A percentile compares a stretch with the other conserved stretches of the same genome.
Evolutionary conservation across 2,888 invertebrate species (phyloP).

Genomic region (Mayetiola destructor): DNA sequence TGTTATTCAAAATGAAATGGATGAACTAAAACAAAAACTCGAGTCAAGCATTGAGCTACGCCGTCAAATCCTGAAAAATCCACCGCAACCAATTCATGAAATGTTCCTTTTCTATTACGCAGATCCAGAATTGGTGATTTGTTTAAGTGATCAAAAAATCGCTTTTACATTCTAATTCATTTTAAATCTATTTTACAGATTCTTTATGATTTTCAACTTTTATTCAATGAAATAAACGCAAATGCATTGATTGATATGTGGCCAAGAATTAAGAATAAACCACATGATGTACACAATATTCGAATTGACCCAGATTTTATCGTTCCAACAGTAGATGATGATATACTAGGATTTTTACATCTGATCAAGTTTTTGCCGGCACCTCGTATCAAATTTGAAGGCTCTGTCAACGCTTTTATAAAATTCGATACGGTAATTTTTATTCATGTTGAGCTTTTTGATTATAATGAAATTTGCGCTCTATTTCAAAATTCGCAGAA

Average conservation of each 20-base stretch:
- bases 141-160: background rate
- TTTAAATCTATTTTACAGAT: background rate
- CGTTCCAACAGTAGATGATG: background rate
- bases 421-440: background rate
- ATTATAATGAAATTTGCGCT: background rate
- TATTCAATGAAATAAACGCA: background rate
- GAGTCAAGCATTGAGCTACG: background rate
- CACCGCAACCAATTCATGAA: background rate
- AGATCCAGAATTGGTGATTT: background rate
- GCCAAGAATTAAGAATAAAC: background rate
- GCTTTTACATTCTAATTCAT: background rate
- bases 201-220: background rate
- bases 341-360: background rate
- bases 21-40: background rate
- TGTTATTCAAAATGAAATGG: background rate
- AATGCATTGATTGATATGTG: background rate
- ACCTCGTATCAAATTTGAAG: background rate
- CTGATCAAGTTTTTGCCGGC: background rate
- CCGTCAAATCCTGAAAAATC: background rate
- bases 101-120: background rate
- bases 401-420: background rate
- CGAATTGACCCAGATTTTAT: background rate
- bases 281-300: background rate
- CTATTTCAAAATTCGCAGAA: background rate
- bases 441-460: no score